Percentiles rank a stretch among this genome's conserved stretches.
Conservation (phyloP, 2,888 invertebrate genomes). For the Cremastinae sp. region DNA sequence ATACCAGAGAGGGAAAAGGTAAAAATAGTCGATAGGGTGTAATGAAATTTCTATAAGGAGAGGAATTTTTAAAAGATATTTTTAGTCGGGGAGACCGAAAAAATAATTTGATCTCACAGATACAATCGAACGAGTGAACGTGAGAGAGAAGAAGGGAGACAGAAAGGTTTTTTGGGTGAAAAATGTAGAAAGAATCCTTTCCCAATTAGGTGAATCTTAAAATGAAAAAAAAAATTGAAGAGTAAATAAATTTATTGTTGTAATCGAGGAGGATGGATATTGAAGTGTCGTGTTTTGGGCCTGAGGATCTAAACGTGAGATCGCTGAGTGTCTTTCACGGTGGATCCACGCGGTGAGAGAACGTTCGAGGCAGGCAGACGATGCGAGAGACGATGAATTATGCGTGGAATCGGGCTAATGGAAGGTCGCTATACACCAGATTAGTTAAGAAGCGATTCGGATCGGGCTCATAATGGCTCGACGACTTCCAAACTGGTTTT, state of each 20-base stretch:
- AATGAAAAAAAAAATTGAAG: constrained; percentile 6
- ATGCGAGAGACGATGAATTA: constrained; percentile 69
- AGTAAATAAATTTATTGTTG: constrained; percentile 4
- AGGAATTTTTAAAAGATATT: constrained; percentile 8
- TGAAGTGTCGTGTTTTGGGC: constrained; percentile 1
- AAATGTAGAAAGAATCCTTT: too few relatives aligned
- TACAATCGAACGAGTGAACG: not conserved
- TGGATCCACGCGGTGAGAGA: constrained; percentile 14
- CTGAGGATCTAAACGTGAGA: constrained; percentile 5
- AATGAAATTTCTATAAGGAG: constrained; percentile 22
- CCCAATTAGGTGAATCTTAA: not conserved
- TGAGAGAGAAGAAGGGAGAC: too few relatives aligned
- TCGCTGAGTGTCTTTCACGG: constrained; percentile 33
- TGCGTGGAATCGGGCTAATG: constrained; percentile 73
- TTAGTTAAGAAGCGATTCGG: constrained; percentile 73
- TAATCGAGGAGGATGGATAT: constrained; percentile 6
- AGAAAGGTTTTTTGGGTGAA: too few relatives aligned
- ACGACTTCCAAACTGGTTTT: constrained; percentile 71
- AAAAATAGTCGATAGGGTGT: not conserved
- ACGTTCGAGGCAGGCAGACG: constrained; percentile 34
- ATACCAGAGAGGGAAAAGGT: not conserved
- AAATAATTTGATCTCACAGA: not conserved
- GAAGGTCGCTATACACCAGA: constrained; percentile 72
- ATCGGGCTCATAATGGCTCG: constrained; percentile 73
- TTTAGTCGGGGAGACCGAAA: constrained; percentile 6